These are phyloP conservation scores for Zingel zingel DNA, from an alignment of 2,113 vertebrate genomes.

Conservation along the genomic window DNA sequence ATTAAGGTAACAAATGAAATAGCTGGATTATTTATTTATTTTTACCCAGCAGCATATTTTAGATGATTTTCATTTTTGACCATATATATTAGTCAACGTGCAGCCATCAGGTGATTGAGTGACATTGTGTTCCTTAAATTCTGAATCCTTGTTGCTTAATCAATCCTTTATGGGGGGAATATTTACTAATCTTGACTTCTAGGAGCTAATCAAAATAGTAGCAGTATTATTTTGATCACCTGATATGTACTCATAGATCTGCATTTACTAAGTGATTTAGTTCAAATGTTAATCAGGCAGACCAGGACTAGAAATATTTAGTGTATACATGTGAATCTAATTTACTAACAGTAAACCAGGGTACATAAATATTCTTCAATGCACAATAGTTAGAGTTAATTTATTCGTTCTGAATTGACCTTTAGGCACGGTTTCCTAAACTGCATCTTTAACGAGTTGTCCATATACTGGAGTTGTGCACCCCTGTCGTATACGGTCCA, in stretches of 20 bases:
- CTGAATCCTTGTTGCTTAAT: not conserved
- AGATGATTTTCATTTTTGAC: conserved; percentile 12
- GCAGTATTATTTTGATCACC: not conserved
- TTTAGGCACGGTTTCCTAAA: not conserved
- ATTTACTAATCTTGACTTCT: not conserved
- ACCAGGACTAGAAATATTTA: not conserved
- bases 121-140: not conserved
- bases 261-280: not conserved
- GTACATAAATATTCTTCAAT: not conserved
- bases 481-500: conserved; percentile 41
- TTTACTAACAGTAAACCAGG: not conserved
- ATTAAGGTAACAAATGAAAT: conserved; percentile 11
- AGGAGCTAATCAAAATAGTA: not conserved
- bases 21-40: not conserved
- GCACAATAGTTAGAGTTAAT: not conserved
- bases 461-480: conserved; percentile 67
- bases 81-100: conserved; percentile 1
- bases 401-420: not conserved
- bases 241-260: not conserved
- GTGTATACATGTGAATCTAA: not conserved
- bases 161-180: not conserved
- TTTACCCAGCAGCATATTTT: conserved; percentile 16
- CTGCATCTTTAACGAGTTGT: conserved; percentile 3
- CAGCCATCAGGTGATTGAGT: not conserved
- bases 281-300: not conserved